Conservation (phyloP, 2,888 invertebrate genomes). For the Dioctria rufipes region DNA sequence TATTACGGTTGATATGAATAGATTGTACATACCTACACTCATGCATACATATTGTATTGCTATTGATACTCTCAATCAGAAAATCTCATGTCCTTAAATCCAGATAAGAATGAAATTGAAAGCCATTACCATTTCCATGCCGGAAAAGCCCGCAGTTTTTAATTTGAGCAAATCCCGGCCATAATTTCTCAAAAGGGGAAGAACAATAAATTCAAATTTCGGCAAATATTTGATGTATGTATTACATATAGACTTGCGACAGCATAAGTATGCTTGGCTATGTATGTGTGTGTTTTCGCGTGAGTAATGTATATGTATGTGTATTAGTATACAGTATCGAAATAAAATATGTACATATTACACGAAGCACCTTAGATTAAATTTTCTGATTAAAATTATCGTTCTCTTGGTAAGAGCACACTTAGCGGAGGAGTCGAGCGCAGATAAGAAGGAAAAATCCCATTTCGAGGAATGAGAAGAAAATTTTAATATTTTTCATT, state of each 20-base stretch:
- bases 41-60: no score
- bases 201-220: constrained; percentile 49
- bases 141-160: no score
- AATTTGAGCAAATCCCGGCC: neutral
- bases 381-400: constrained; percentile 49
- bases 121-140: no score
- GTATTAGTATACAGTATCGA: neutral
- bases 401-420: constrained; percentile 13
- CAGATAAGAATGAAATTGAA: no score
- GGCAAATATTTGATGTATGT: constrained; percentile 37
- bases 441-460: constrained; percentile 41
- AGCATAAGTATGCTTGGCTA: neutral
- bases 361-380: constrained; percentile 45
- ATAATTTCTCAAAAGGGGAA: constrained; percentile 11
- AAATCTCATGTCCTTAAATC: no score
- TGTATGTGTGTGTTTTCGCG: neutral
- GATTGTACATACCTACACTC: no score
- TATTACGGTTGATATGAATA: no score
- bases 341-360: constrained; percentile 49
- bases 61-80: no score
- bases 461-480: constrained; percentile 23
- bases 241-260: neutral
- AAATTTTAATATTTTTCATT: constrained; percentile 49
- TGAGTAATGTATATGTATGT: neutral
- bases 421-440: neutral